Evolutionary conservation across 2,113 vertebrate species (phyloP).

Genomic region (Pteronura brasiliensis): DNA sequence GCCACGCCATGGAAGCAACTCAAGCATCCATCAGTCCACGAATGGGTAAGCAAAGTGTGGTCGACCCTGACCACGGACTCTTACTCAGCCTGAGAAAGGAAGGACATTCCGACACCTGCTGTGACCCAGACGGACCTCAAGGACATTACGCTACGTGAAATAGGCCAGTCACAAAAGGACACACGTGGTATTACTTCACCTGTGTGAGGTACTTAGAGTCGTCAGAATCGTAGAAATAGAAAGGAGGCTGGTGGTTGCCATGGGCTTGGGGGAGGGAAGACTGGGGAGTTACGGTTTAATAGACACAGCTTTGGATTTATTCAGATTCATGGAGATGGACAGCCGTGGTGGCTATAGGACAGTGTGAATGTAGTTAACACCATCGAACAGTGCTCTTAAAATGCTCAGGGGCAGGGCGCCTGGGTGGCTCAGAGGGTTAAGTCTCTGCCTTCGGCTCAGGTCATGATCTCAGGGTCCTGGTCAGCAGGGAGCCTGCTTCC

Average conservation of each 20-base stretch:
- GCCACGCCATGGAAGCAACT: neutral
- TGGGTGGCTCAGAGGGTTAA: too few species aligned
- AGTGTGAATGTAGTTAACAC: fast-evolving
- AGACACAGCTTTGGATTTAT: neutral
- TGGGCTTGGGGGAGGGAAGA: neutral
- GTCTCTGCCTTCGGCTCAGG: too few species aligned
- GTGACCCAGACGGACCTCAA: neutral
- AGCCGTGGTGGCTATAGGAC: neutral
- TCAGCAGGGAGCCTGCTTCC: too few species aligned
- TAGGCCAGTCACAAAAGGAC: neutral
- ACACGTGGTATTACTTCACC: too few species aligned
- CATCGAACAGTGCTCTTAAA: too few species aligned
- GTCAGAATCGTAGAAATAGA: neutral
- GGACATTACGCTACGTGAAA: neutral
- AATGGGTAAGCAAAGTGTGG: neutral
- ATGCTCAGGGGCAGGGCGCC: too few species aligned
- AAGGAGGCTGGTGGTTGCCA: too few species aligned
- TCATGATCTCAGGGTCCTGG: too few species aligned
- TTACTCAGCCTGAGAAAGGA: neutral
- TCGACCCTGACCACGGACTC: fast-evolving
- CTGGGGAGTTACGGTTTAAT: neutral
- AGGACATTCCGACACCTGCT: neutral
- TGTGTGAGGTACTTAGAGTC: neutral
- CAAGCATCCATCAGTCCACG: too few species aligned
- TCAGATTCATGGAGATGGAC: neutral